phyloP scores from a whole-genome alignment of 2,888 invertebrate genomes.

The Tryphoninae sp. region DNA sequence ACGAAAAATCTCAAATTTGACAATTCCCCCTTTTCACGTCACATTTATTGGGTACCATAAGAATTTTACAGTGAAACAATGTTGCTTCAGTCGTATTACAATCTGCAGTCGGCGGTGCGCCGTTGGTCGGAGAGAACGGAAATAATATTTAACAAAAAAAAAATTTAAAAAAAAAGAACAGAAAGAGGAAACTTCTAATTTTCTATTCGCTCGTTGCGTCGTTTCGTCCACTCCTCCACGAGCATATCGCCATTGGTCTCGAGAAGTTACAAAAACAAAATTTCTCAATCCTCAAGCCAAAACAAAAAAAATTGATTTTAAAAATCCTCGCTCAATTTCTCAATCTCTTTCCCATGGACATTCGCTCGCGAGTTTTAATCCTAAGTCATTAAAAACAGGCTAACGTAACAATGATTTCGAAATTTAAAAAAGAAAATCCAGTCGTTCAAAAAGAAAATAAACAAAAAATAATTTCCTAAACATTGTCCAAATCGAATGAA shows the following conservation, averaged over 20 bases:
- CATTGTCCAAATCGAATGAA: conserved; percentile 54
- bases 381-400: not conserved
- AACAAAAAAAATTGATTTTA: conserved; percentile 18
- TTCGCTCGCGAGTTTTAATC: not conserved
- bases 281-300: not conserved
- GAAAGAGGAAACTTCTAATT: conserved; percentile 66
- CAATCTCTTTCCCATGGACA: not conserved
- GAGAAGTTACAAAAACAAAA: conserved; percentile 55
- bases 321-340: too few relatives aligned
- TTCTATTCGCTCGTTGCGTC: conserved; percentile 51
- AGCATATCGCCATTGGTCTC: conserved; percentile 56
- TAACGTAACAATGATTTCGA: not conserved
- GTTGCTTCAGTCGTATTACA: conserved; percentile 70
- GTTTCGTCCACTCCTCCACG: conserved; percentile 37
- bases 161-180: conserved; percentile 62
- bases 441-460: not conserved
- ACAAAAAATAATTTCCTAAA: not conserved
- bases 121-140: conserved; percentile 67
- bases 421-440: not conserved
- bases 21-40: conserved; percentile 69
- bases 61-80: conserved; percentile 73
- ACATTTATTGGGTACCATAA: conserved; percentile 78
- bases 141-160: conserved; percentile 62
- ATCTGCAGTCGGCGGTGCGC: conserved; percentile 76
- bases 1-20: conserved; percentile 5